phyloP scores from a whole-genome alignment of 2,797 vertebrate species.

The Lacerta agilis region DNA sequence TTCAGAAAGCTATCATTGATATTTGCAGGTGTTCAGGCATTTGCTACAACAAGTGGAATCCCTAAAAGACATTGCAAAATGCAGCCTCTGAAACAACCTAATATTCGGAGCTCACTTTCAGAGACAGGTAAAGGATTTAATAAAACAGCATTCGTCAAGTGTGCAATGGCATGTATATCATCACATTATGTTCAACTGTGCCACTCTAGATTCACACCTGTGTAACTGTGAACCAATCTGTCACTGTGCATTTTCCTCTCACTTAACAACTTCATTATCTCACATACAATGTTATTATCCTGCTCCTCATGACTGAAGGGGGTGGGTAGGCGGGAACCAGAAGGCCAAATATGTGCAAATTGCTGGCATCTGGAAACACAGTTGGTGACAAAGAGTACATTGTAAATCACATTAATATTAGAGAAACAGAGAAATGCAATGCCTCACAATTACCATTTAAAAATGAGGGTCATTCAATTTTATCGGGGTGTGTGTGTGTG shows the following conservation, averaged over 20 bases:
- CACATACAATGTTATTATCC: neutral
- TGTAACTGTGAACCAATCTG: constrained; percentile 31
- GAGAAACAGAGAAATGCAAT: neutral
- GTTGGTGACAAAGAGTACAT: neutral
- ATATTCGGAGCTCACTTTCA: neutral
- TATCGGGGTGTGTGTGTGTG: neutral
- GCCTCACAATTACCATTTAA: constrained; percentile 10
- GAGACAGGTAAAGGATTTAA: neutral
- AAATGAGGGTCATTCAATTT: neutral
- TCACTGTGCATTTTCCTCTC: constrained; percentile 2
- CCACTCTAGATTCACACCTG: constrained; percentile 21
- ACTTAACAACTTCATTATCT: constrained; percentile 29
- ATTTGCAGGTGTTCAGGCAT: no score
- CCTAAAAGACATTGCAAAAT: neutral
- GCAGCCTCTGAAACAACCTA: neutral
- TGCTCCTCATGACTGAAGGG: neutral
- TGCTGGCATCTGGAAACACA: neutral
- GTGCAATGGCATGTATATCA: constrained; percentile 2
- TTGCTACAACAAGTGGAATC: neutral
- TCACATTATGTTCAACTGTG: constrained; percentile 3
- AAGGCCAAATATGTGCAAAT: neutral
- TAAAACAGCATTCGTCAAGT: constrained; percentile 1
- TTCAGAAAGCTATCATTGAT: no score
- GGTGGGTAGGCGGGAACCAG: neutral
- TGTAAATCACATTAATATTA: constrained; percentile 21